Evolutionary conservation across 2,888 invertebrate genomes (phyloP).

Genomic region (Drymonia ruficornis): DNA sequence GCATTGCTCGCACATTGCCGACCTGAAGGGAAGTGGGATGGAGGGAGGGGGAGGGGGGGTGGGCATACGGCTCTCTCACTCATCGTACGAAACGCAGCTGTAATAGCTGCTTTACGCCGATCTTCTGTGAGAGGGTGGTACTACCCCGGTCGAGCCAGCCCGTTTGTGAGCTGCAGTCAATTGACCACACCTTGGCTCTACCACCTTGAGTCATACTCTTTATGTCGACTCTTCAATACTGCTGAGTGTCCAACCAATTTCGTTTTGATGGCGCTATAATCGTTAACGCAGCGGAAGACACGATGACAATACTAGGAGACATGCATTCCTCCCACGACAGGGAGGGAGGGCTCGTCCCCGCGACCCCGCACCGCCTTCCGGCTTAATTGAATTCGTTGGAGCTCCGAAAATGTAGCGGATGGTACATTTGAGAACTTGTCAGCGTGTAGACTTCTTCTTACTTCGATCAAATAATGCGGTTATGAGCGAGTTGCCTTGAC

Average conservation of each 20-base stretch:
- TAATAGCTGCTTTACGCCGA: no score
- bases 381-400: constrained; percentile 53
- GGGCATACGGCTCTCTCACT: no score
- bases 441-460: not conserved
- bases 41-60: no score
- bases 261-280: constrained; percentile 16
- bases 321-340: constrained; percentile 5
- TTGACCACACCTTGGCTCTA: no score
- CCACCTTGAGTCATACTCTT: not conserved
- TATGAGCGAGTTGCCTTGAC: no score
- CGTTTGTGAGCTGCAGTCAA: no score
- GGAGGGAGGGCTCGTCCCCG: constrained; percentile 2
- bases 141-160: no score
- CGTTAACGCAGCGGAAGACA: constrained; percentile 11
- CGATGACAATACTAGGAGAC: constrained; percentile 5
- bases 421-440: not conserved
- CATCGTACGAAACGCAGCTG: no score
- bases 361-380: constrained; percentile 31
- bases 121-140: no score
- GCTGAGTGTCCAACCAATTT: not conserved
- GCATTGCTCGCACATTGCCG: no score
- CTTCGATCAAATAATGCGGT: not conserved
- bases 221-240: not conserved
- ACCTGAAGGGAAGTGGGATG: no score
- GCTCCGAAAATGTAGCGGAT: constrained; percentile 29